These are phyloP conservation scores for Eudasyphora cyanicolor DNA, from an alignment of 2,888 invertebrate genomes.

Conservation along the genomic window DNA sequence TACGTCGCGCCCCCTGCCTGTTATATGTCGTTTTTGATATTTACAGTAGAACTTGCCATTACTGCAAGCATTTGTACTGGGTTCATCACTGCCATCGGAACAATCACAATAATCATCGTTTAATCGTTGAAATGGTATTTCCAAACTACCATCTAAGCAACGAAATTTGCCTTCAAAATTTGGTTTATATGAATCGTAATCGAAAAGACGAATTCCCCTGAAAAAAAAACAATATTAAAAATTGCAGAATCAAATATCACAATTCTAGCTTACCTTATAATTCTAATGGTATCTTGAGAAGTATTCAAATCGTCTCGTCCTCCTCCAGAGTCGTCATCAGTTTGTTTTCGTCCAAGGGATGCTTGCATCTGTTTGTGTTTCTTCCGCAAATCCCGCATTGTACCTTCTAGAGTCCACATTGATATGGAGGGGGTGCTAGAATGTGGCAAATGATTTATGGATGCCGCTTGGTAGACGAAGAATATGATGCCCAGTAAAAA, in stretches of 20 bases:
- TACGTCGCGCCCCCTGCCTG: constrained; percentile 77
- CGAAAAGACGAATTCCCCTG: constrained; percentile 79
- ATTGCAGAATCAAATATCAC: not conserved
- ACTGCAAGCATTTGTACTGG: constrained; percentile 93
- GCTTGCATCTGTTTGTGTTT: constrained; percentile 65
- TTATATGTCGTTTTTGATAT: constrained; percentile 79
- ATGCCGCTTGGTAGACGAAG: constrained; percentile 78
- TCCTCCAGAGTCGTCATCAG: constrained; percentile 56
- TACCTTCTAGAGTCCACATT: constrained; percentile 74
- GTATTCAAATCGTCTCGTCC: constrained; percentile 46
- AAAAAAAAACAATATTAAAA: constrained; percentile 43
- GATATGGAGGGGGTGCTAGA: constrained; percentile 75
- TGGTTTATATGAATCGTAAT: constrained; percentile 80
- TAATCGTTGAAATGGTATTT: constrained; percentile 82
- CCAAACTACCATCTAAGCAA: constrained; percentile 80
- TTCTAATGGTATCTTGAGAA: constrained; percentile 72
- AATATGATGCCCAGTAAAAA: constrained; percentile 79
- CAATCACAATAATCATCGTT: constrained; percentile 96
- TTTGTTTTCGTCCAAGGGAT: constrained; percentile 61
- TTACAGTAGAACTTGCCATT: constrained; percentile 91
- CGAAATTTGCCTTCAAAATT: constrained; percentile 80
- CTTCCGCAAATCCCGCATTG: constrained; percentile 67
- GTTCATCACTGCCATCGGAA: constrained; percentile 87
- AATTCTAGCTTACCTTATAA: constrained; percentile 71
- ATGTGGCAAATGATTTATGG: constrained; percentile 79